Conservation (phyloP, 2,797 vertebrate species). For the Enteromius argenteus region DNA sequence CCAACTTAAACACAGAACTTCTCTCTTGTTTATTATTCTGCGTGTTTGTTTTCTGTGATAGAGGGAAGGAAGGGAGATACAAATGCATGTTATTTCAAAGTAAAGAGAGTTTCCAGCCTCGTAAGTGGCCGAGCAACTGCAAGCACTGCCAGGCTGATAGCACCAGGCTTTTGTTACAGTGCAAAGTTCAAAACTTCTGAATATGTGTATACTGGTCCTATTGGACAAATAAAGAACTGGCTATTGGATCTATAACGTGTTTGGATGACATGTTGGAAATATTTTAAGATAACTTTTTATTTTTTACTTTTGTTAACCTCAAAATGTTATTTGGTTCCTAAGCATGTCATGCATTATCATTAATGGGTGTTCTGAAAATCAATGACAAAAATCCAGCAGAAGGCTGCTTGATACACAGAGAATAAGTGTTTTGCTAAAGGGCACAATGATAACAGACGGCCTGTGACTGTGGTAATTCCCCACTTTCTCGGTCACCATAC, state of each 20-base stretch:
- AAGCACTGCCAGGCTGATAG: slow-evolving; percentile 3
- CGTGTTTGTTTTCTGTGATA: slow-evolving; percentile 46
- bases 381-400: background rate
- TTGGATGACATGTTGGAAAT: background rate
- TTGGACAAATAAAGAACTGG: no score
- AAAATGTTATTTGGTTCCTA: background rate
- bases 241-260: no score
- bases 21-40: slow-evolving; percentile 43
- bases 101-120: slow-evolving; percentile 18
- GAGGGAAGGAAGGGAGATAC: slow-evolving; percentile 11
- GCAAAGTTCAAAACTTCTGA: no score
- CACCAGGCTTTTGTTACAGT: slow-evolving; percentile 6
- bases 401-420: background rate
- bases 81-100: background rate
- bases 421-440: background rate
- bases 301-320: background rate
- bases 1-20: slow-evolving; percentile 49
- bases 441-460: background rate
- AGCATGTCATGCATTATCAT: background rate
- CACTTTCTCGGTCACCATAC: background rate
- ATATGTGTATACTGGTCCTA: no score
- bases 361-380: background rate
- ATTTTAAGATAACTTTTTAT: background rate
- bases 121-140: background rate
- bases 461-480: slow-evolving; percentile 17